A percentile compares a stretch with the other conserved stretches of the same genome.
Evolutionary conservation across 1,140 invertebrate species (phyloP).

Genomic region (Leptonema lineaticorne): DNA sequence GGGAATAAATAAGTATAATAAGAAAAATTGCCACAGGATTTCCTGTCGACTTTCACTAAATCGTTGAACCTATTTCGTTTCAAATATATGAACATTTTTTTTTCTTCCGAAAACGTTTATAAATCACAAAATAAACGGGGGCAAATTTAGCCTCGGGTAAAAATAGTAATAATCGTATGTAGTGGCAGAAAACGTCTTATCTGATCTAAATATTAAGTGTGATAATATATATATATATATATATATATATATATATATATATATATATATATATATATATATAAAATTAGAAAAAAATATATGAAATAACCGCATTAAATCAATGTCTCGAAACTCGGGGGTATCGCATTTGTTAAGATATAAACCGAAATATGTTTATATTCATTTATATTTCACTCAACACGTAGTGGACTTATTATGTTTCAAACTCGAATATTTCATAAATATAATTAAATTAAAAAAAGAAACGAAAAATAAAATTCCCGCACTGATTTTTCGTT

Average conservation of each 20-base stretch:
- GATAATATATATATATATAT: not conserved
- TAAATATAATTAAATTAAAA: no score
- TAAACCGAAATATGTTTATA: not conserved
- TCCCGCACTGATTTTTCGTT: no score
- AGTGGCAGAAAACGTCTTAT: slow-evolving; percentile 15
- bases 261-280: not conserved
- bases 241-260: not conserved
- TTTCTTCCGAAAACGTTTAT: not conserved
- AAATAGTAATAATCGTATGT: not conserved
- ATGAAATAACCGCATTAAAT: not conserved
- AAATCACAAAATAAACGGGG: slow-evolving; percentile 11
- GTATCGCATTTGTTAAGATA: not conserved
- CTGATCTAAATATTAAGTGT: slow-evolving; percentile 6
- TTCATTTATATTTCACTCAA: not conserved
- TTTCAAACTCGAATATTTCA: no score
- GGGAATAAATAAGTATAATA: not conserved
- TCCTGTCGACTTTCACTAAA: slow-evolving; percentile 17
- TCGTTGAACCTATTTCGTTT: not conserved
- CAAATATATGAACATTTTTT: not conserved
- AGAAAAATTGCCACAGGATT: slow-evolving; percentile 14
- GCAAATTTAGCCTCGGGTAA: not conserved
- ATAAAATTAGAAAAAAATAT: no score
- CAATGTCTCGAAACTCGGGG: no score
- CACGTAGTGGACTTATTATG: no score
- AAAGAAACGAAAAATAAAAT: no score